These are phyloP conservation scores for Coecobrya sp. DNA, from an alignment of 2,888 invertebrate species.

Conservation along the genomic window DNA sequence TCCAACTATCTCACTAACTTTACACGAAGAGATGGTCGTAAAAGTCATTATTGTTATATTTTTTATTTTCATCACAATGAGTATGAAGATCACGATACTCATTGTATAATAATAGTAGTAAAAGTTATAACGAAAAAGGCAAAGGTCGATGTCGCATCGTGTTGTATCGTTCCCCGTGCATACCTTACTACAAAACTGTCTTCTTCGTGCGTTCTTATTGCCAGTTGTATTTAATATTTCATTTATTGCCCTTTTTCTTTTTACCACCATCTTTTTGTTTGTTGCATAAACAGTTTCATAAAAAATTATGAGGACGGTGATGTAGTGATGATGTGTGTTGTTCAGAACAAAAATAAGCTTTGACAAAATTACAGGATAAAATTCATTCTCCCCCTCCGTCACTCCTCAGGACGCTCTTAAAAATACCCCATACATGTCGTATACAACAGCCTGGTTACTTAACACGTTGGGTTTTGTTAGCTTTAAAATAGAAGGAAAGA, in stretches of 20 bases:
- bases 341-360: too few species aligned
- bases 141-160: conserved; percentile 5
- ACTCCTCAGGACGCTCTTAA: background rate
- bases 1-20: too few species aligned
- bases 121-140: background rate
- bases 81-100: conserved; percentile 8
- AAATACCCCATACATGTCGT: background rate
- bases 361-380: too few species aligned
- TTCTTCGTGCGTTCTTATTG: background rate
- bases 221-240: conserved; percentile 41
- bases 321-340: too few species aligned
- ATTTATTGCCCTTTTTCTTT: conserved; percentile 39
- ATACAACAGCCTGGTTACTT: background rate
- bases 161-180: too few species aligned
- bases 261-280: background rate
- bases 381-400: too few species aligned
- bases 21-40: background rate
- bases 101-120: background rate
- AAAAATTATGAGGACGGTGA: background rate
- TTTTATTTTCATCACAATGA: conserved; percentile 34
- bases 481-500: conserved; percentile 7
- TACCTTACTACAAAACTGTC: background rate
- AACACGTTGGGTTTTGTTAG: background rate
- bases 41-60: conserved; percentile 42
- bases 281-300: background rate